Evolutionary conservation across 2,888 invertebrate genomes (phyloP).

Genomic region (Chorisops tibialis): DNA sequence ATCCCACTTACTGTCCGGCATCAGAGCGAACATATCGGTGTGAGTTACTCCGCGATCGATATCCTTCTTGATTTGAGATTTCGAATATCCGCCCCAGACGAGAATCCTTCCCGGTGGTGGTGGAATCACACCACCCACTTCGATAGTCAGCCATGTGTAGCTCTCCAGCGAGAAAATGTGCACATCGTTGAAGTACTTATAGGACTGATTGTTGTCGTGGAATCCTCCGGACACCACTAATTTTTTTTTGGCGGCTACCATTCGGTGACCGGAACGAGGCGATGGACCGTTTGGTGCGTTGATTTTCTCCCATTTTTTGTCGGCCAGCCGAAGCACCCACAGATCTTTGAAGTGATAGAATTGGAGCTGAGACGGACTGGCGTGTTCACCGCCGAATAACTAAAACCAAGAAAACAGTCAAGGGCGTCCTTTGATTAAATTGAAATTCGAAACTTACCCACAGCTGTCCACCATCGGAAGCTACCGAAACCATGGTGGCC

Average conservation of each 20-base stretch:
- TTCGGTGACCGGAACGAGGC: conserved; percentile 84
- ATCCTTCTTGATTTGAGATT: conserved; percentile 69
- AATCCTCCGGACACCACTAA: conserved; percentile 89
- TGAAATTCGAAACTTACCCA: conserved; percentile 60
- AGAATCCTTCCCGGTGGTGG: conserved; percentile 70
- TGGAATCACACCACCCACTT: conserved; percentile 58
- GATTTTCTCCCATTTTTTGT: conserved; percentile 82
- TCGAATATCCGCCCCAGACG: conserved; percentile 75
- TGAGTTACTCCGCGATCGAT: conserved; percentile 69
- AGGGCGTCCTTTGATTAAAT: no score
- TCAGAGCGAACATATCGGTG: conserved; percentile 66
- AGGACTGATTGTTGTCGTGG: conserved; percentile 81
- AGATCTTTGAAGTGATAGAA: conserved; percentile 91
- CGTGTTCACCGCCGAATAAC: conserved; percentile 89
- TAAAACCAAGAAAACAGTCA: conserved; percentile 30
- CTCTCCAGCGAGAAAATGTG: conserved; percentile 76
- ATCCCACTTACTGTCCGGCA: conserved; percentile 64
- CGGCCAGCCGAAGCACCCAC: conserved; percentile 77
- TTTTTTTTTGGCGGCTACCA: conserved; percentile 75
- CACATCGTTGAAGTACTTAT: conserved; percentile 85
- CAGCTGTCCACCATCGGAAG: conserved; percentile 63
- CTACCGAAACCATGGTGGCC: conserved; percentile 79
- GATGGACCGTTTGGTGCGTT: conserved; percentile 72
- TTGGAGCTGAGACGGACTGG: conserved; percentile 84
- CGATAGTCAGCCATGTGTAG: conserved; percentile 73